phyloP scores from a whole-genome alignment of 2,888 invertebrate genomes.

The Ryuthela nishihirai region DNA sequence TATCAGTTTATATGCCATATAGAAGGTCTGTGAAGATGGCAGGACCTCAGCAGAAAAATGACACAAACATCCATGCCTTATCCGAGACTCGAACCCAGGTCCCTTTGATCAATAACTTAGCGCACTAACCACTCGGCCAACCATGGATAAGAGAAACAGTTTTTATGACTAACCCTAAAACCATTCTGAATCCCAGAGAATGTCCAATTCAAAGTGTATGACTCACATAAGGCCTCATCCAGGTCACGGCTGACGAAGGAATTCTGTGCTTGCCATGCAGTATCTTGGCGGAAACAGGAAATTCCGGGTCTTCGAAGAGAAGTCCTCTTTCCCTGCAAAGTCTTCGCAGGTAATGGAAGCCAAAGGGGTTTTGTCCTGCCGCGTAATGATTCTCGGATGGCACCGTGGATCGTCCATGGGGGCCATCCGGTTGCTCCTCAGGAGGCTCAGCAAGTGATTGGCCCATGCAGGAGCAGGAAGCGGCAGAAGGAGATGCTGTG shows the following conservation, averaged over 20 bases:
- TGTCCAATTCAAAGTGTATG: neutral
- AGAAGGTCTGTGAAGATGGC: too few species aligned
- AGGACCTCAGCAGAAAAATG: too few species aligned
- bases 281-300: constrained; percentile 57
- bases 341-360: constrained; percentile 57
- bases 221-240: constrained; percentile 67
- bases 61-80: too few species aligned
- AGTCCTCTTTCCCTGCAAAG: constrained; percentile 58
- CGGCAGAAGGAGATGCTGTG: too few species aligned
- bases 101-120: too few species aligned
- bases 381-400: neutral
- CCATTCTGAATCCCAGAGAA: too few species aligned
- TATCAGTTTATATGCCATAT: too few species aligned
- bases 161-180: too few species aligned
- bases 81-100: too few species aligned
- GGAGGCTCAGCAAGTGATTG: constrained; percentile 28
- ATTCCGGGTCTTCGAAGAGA: constrained; percentile 62
- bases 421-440: constrained; percentile 6
- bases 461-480: constrained; percentile 16
- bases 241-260: constrained; percentile 58
- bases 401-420: neutral
- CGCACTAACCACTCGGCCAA: too few species aligned
- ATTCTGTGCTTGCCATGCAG: constrained; percentile 59
- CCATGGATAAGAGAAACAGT: too few species aligned
- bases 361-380: neutral